Conservation (phyloP, 2,113 vertebrate species). For the Pterocles orientalis region DNA sequence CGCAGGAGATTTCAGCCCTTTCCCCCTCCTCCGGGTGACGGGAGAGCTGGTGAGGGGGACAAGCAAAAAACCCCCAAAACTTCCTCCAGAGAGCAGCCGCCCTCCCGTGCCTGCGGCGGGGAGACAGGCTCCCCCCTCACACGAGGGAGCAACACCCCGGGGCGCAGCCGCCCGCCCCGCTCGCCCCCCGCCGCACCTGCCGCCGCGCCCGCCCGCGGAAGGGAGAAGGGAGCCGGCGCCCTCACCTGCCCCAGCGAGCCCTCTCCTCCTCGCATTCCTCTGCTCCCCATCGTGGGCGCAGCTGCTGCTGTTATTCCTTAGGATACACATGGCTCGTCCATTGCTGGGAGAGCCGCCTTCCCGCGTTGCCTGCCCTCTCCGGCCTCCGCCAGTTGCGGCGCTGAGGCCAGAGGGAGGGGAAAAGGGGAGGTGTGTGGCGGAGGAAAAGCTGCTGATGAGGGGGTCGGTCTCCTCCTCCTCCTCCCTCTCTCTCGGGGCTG, state of each 20-base stretch:
- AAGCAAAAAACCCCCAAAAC: background rate
- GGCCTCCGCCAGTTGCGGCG: slow-evolving; percentile 23
- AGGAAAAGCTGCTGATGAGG: background rate
- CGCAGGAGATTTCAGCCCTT: background rate
- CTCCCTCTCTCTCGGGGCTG: background rate
- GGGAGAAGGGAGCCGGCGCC: background rate
- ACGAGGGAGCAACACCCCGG: too few relatives aligned
- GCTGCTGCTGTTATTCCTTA: slow-evolving; percentile 30
- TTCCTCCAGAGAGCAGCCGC: background rate
- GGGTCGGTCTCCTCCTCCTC: background rate
- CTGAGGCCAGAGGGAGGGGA: background rate
- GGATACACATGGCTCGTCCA: slow-evolving; percentile 32
- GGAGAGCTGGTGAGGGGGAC: too few relatives aligned
- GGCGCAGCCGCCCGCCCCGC: background rate
- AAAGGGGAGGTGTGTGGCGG: background rate
- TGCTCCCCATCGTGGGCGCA: slow-evolving; percentile 15
- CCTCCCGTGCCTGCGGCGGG: background rate
- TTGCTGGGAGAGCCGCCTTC: slow-evolving; percentile 11
- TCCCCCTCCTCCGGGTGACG: background rate
- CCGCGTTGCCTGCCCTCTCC: slow-evolving; percentile 2
- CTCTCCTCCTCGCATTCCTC: slow-evolving; percentile 1
- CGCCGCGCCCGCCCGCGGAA: background rate
- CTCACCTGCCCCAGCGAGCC: slow-evolving; percentile 52
- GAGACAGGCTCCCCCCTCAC: background rate
- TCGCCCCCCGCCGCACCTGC: background rate